Evolutionary conservation across 2,797 vertebrate species (phyloP).

Genomic region (Darevskia nairensis): DNA sequence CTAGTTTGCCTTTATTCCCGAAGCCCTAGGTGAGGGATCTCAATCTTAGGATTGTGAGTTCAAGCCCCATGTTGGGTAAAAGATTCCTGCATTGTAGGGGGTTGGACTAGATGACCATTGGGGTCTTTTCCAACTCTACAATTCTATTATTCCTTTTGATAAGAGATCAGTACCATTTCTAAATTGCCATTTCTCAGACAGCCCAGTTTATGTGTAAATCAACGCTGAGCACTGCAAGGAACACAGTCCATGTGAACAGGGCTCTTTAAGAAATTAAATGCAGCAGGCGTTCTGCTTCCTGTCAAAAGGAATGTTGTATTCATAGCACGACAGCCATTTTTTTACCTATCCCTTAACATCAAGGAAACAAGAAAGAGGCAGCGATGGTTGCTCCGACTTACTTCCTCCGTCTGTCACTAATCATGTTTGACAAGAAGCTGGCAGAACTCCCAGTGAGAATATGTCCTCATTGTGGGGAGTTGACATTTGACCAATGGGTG

Average conservation of each 20-base stretch:
- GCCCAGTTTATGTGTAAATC: neutral
- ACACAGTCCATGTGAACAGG: neutral
- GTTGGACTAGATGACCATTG: too few species aligned
- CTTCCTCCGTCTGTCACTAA: neutral
- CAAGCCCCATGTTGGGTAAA: too few species aligned
- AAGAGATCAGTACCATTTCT: neutral
- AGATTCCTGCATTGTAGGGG: too few species aligned
- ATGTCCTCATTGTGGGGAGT: slow-evolving; percentile 2
- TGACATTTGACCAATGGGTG: neutral
- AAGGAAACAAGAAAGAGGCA: neutral
- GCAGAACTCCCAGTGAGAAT: slow-evolving; percentile 5
- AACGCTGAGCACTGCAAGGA: too few species aligned
- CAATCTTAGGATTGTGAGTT: too few species aligned
- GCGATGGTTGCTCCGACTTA: neutral
- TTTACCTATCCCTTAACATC: neutral
- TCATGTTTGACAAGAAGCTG: slow-evolving; percentile 20
- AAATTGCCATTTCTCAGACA: neutral
- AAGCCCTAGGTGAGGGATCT: too few species aligned
- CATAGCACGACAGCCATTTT: neutral
- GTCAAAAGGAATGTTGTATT: slow-evolving; percentile 2
- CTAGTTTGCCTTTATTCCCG: too few species aligned
- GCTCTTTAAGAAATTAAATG: slow-evolving; percentile 7
- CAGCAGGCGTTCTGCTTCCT: neutral
- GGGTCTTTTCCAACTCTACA: too few species aligned
- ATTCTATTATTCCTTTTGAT: too few species aligned